These are phyloP conservation scores for Recurvirostra avosetta DNA, from an alignment of 2,113 vertebrate genomes.

Conservation along the genomic window DNA sequence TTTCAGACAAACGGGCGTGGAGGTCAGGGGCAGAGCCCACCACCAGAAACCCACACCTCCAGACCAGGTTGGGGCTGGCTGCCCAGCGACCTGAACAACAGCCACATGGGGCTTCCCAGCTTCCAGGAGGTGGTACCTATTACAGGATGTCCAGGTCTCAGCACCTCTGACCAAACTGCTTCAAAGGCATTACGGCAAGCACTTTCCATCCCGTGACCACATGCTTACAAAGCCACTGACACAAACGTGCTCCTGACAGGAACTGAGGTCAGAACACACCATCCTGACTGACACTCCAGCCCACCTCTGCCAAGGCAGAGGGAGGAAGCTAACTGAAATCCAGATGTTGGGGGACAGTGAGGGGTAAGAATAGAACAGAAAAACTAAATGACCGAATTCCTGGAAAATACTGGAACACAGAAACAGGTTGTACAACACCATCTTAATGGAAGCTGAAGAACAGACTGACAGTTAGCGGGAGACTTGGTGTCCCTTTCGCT, in stretches of 20 bases:
- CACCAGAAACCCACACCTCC: background rate
- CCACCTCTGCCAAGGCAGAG: background rate
- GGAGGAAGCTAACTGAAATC: background rate
- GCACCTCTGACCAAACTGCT: background rate
- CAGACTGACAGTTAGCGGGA: background rate
- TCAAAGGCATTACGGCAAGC: background rate
- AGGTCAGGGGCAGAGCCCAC: background rate
- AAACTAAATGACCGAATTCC: background rate
- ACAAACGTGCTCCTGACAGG: background rate
- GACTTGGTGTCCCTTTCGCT: background rate
- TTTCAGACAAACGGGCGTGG: background rate
- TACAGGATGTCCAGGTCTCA: background rate
- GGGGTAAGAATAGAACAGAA: background rate
- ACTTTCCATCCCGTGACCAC: background rate
- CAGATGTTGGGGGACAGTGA: background rate
- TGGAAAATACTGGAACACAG: background rate
- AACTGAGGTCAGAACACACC: background rate
- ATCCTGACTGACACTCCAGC: background rate
- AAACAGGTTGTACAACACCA: background rate
- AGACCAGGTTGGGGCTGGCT: background rate
- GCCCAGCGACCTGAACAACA: background rate
- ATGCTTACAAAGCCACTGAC: background rate
- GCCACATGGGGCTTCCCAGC: fast-evolving
- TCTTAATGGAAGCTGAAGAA: background rate
- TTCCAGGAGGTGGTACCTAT: background rate